Evolutionary conservation across 2,797 vertebrate genomes (phyloP).

Genomic region (Leptoclinus maculatus): DNA sequence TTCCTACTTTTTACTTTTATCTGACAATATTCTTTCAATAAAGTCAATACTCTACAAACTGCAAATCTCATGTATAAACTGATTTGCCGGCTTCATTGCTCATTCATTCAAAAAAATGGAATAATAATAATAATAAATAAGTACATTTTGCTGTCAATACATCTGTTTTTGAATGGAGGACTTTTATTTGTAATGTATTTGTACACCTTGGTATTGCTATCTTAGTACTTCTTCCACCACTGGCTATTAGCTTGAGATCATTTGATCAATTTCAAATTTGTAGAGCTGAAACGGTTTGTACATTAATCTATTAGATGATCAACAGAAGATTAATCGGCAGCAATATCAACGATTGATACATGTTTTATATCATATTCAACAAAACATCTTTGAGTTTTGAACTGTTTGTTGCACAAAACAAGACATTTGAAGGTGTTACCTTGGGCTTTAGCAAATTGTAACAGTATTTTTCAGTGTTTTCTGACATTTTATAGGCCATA

Average conservation of each 20-base stretch:
- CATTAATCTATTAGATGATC: neutral
- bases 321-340: too few relatives aligned
- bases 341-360: too few relatives aligned
- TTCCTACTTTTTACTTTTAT: neutral
- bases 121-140: neutral
- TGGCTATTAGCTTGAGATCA: too few relatives aligned
- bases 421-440: neutral
- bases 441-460: neutral
- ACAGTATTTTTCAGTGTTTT: neutral
- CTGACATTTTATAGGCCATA: neutral
- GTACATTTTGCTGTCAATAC: neutral
- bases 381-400: neutral
- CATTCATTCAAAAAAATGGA: neutral
- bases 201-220: neutral
- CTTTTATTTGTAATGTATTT: neutral
- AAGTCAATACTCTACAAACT: neutral
- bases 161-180: too few relatives aligned
- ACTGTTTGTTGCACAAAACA: neutral
- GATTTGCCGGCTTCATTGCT: neutral
- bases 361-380: neutral
- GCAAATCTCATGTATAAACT: neutral
- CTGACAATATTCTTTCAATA: neutral
- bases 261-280: too few relatives aligned
- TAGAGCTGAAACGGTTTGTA: neutral
- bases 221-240: too few relatives aligned